A percentile compares a stretch with the other conserved stretches of the same genome.
phyloP scores from a whole-genome alignment of 2,797 vertebrate genomes.

The Coregonus ussuriensis region DNA sequence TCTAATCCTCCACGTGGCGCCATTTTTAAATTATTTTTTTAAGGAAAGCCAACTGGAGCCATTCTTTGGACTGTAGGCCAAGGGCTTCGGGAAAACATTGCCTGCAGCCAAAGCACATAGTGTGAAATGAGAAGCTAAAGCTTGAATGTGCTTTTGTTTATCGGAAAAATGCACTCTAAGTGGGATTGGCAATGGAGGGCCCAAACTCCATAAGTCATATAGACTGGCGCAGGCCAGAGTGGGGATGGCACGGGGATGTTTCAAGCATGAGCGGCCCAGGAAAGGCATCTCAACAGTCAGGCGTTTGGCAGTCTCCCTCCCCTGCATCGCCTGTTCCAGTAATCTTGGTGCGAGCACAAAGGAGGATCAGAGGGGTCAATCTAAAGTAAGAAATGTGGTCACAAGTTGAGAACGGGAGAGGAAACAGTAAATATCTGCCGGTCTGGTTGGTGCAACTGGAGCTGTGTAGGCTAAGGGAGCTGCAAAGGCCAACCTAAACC shows the following conservation, averaged over 20 bases:
- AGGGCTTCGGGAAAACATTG: constrained; percentile 80
- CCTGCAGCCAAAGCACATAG: constrained; percentile 86
- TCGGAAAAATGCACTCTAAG: constrained; percentile 87
- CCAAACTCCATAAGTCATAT: constrained; percentile 85
- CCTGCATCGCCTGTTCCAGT: constrained; percentile 57
- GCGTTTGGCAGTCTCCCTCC: constrained; percentile 66
- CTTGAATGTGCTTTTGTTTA: constrained; percentile 89
- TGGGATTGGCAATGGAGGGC: constrained; percentile 80
- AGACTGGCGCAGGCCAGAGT: constrained; percentile 76
- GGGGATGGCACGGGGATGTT: constrained; percentile 64
- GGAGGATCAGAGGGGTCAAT: constrained; percentile 78
- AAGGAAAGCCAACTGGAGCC: constrained; percentile 83
- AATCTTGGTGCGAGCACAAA: constrained; percentile 71
- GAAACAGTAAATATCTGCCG: constrained; percentile 48
- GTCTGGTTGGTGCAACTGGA: constrained; percentile 50
- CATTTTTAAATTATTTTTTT: constrained; percentile 48
- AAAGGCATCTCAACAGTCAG: constrained; percentile 68
- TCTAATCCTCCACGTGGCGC: constrained; percentile 83
- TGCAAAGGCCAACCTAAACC: constrained; percentile 65
- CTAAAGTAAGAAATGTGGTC: constrained; percentile 72
- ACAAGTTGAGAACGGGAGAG: constrained; percentile 59
- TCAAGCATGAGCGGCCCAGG: constrained; percentile 71
- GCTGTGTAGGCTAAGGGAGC: constrained; percentile 19
- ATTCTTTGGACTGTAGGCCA: constrained; percentile 81
- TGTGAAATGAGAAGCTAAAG: constrained; percentile 88